A percentile compares a stretch with the other conserved stretches of the same genome.
These are phyloP conservation scores for Parotia lawesii DNA, from an alignment of 2,113 vertebrate genomes.

Conservation along the genomic window DNA sequence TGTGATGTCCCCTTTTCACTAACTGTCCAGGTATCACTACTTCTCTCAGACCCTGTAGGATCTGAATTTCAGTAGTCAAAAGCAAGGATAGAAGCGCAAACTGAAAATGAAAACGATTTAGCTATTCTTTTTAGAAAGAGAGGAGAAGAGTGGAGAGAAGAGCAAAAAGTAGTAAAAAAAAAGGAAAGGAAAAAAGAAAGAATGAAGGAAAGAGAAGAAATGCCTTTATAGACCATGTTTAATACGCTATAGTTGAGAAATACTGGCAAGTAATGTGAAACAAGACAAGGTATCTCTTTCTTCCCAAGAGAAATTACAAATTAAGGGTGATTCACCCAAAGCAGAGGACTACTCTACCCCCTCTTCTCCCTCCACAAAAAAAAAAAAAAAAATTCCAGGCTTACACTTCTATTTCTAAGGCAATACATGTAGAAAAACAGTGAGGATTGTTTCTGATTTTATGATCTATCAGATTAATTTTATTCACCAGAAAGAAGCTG, in stretches of 20 bases:
- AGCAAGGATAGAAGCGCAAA: neutral
- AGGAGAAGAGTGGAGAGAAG: no score
- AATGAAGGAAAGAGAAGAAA: neutral
- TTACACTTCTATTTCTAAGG: neutral
- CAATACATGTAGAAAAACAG: neutral
- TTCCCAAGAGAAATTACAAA: neutral
- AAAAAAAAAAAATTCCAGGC: neutral
- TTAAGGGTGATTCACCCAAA: neutral
- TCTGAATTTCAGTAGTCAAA: neutral
- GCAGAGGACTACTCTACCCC: neutral
- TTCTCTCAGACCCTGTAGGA: neutral
- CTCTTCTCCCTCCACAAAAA: rapidly evolving
- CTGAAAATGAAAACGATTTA: neutral
- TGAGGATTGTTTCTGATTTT: slow-evolving; percentile 10
- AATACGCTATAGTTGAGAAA: neutral
- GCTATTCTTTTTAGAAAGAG: neutral
- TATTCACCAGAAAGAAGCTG: neutral
- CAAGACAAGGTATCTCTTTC: neutral
- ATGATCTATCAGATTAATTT: neutral
- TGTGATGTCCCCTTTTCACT: neutral
- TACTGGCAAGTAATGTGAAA: neutral
- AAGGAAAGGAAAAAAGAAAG: neutral
- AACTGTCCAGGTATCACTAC: neutral
- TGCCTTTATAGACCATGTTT: neutral
- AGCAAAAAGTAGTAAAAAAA: neutral